Evolutionary conservation across 2,797 vertebrate species (phyloP).

Genomic region (Bufotes viridis): DNA sequence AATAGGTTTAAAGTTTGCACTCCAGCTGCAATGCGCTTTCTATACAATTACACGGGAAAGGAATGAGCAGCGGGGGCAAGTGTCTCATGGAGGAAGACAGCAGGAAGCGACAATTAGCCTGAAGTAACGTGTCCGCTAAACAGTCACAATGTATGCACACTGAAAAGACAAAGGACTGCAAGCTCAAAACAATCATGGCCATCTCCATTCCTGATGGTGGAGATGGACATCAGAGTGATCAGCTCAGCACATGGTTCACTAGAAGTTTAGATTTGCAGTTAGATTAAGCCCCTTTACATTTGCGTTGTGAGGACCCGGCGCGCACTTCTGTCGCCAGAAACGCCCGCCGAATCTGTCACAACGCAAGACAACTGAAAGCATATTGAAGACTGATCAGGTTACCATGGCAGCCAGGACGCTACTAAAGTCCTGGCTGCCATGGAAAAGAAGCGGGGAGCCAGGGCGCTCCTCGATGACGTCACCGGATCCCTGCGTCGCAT

Average conservation of each 20-base stretch:
- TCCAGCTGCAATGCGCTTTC: constrained; percentile 64
- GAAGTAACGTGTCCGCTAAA: not conserved
- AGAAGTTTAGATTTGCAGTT: no score
- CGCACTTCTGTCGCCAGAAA: no score
- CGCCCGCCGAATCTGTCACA: no score
- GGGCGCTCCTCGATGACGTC: no score
- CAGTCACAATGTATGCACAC: not conserved
- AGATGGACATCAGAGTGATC: not conserved
- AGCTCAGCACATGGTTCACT: not conserved
- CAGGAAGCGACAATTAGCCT: not conserved
- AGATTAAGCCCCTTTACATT: no score
- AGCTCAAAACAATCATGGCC: not conserved
- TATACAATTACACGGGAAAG: constrained; percentile 28
- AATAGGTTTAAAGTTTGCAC: constrained; percentile 84
- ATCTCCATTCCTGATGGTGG: not conserved
- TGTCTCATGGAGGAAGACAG: not conserved
- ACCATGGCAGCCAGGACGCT: no score
- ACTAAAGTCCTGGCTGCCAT: no score
- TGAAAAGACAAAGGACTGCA: not conserved
- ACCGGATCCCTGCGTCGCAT: no score
- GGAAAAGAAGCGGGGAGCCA: no score
- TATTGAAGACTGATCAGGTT: no score
- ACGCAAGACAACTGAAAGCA: no score
- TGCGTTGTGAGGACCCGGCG: no score
- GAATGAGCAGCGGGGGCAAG: not conserved